Percentiles rank a stretch among this genome's conserved stretches.
Evolutionary conservation across 2,888 invertebrate species (phyloP).

Genomic region (Stenchaetothrips biformis): DNA sequence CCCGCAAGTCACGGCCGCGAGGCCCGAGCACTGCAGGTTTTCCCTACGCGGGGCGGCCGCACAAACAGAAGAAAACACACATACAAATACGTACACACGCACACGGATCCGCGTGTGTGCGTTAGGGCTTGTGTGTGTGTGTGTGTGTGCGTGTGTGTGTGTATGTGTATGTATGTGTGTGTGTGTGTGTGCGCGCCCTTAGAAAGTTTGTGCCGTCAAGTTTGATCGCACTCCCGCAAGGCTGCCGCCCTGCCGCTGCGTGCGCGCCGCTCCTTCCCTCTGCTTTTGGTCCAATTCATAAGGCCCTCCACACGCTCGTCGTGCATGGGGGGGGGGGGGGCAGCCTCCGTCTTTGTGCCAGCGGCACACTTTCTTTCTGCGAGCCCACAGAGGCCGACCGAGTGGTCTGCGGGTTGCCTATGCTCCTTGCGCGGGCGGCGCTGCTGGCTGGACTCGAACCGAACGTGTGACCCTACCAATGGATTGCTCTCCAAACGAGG

Average conservation of each 20-base stretch:
- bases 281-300: not conserved
- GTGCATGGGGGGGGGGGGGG: not conserved
- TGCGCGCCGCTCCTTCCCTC: too few relatives aligned
- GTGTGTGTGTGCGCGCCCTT: not conserved
- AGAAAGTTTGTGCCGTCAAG: conserved; percentile 13
- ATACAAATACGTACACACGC: not conserved
- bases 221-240: not conserved
- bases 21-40: not conserved
- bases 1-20: too few relatives aligned
- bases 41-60: not conserved
- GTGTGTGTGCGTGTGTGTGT: not conserved
- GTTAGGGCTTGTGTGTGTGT: not conserved
- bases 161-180: not conserved
- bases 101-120: not conserved
- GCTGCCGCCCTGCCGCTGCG: too few relatives aligned
- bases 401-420: too few relatives aligned
- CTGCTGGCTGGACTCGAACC: too few relatives aligned
- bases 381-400: too few relatives aligned
- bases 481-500: too few relatives aligned
- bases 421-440: too few relatives aligned
- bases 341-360: not conserved
- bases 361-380: too few relatives aligned
- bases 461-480: too few relatives aligned
- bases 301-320: not conserved
- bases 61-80: conserved; percentile 23